Evolutionary conservation across 2,888 invertebrate species (phyloP).

Genomic region (Agrochola lota): DNA sequence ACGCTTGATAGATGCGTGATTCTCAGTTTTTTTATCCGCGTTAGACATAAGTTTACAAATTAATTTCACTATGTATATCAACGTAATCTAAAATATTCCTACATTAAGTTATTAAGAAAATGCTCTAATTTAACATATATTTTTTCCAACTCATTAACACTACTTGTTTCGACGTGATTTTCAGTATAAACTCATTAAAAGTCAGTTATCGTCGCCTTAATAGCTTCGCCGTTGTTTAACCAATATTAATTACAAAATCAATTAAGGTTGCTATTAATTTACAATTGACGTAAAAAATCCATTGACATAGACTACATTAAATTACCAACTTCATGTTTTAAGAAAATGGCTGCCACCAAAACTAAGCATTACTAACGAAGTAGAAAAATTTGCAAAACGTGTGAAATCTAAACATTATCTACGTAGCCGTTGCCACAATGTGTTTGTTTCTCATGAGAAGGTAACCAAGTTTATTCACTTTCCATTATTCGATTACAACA

Average conservation of each 20-base stretch:
- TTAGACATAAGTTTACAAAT: too few species aligned
- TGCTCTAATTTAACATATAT: too few species aligned
- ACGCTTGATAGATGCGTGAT: too few species aligned
- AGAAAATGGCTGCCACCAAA: conserved; percentile 12
- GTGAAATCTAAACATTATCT: conserved; percentile 62
- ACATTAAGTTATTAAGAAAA: too few species aligned
- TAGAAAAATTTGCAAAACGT: conserved; percentile 50
- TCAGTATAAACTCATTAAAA: too few species aligned
- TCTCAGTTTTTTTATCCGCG: too few species aligned
- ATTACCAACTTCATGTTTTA: not conserved
- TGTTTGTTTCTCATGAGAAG: conserved; percentile 71
- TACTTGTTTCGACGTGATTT: too few species aligned
- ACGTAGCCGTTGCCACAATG: conserved; percentile 55
- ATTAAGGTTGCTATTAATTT: conserved; percentile 27
- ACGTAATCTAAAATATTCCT: too few species aligned
- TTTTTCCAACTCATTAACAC: too few species aligned
- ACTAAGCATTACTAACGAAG: conserved; percentile 45
- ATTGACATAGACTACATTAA: not conserved
- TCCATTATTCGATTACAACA: conserved; percentile 68
- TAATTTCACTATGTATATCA: too few species aligned
- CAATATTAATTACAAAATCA: conserved; percentile 21
- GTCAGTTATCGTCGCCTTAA: too few species aligned
- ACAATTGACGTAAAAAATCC: conserved; percentile 12
- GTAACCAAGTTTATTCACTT: conserved; percentile 66
- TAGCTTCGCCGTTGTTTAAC: conserved; percentile 1